These are phyloP conservation scores for Aphelinus atriplicis DNA, from an alignment of 1,140 invertebrate species.

Conservation along the genomic window DNA sequence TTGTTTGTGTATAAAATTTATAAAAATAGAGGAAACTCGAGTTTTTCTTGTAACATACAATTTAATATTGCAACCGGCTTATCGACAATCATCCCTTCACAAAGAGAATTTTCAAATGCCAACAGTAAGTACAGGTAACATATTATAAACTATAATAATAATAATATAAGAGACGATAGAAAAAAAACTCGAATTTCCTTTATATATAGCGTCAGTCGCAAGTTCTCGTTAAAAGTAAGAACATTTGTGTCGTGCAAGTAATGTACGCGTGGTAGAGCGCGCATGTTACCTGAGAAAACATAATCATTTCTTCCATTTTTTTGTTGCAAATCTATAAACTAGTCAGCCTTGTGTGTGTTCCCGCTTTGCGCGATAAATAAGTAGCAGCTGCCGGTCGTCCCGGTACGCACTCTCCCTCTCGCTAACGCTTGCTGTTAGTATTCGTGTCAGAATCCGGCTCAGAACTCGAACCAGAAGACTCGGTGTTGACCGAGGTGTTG, in stretches of 20 bases:
- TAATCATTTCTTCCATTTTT: slow-evolving; percentile 48
- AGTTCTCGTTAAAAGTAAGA: slow-evolving; percentile 39
- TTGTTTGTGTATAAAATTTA: slow-evolving; percentile 43
- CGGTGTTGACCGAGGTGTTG: slow-evolving; percentile 61
- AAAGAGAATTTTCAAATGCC: slow-evolving; percentile 31
- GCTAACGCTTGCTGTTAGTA: slow-evolving; percentile 57
- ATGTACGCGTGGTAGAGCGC: slow-evolving; percentile 42
- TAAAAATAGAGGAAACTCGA: slow-evolving; percentile 37
- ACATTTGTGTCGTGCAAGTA: slow-evolving; percentile 41
- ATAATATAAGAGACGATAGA: slow-evolving; percentile 29
- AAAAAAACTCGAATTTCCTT: slow-evolving; percentile 41
- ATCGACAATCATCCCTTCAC: slow-evolving; percentile 17
- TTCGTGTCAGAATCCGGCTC: slow-evolving; percentile 62
- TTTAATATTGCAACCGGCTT: slow-evolving; percentile 37
- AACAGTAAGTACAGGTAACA: slow-evolving; percentile 42
- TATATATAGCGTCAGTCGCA: slow-evolving; percentile 36
- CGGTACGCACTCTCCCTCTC: slow-evolving; percentile 43
- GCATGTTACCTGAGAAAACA: slow-evolving; percentile 38
- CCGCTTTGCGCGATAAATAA: slow-evolving; percentile 64
- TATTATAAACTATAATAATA: slow-evolving; percentile 39
- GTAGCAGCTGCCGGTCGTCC: slow-evolving; percentile 62
- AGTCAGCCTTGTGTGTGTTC: slow-evolving; percentile 67
- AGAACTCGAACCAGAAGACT: slow-evolving; percentile 63
- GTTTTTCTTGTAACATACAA: slow-evolving; percentile 35
- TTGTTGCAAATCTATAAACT: slow-evolving; percentile 58